Evolutionary conservation across 2,113 vertebrate genomes (phyloP).

Genomic region (Paramisgurnus dabryanus): DNA sequence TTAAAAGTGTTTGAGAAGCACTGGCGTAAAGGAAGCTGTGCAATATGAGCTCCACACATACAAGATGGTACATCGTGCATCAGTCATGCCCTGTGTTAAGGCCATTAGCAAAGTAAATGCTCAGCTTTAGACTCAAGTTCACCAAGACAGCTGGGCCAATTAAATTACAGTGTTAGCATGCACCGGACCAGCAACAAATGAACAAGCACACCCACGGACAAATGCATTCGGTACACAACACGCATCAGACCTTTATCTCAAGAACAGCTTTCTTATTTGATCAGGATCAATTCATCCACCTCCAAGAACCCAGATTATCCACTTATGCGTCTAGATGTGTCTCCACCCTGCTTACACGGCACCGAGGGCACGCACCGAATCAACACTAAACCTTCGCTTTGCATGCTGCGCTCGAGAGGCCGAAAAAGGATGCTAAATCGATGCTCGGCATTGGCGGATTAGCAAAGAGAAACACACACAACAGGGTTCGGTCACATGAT

Average conservation of each 20-base stretch:
- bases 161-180: constrained; percentile 27
- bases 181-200: constrained; percentile 37
- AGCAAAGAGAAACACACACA: constrained; percentile 5
- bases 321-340: constrained; percentile 42
- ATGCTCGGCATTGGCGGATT: constrained; percentile 13
- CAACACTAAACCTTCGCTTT: constrained; percentile 35
- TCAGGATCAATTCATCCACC: constrained; percentile 50
- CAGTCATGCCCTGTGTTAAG: constrained; percentile 14
- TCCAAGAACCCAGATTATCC: constrained; percentile 50
- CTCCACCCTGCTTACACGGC: constrained; percentile 23
- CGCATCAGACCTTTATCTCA: constrained; percentile 46
- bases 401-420: constrained; percentile 27
- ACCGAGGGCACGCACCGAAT: constrained; percentile 16
- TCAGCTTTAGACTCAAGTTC: constrained; percentile 33
- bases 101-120: background rate
- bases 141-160: constrained; percentile 30
- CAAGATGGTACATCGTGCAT: background rate
- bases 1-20: background rate
- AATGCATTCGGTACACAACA: constrained; percentile 32
- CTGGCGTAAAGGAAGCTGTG: background rate
- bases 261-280: constrained; percentile 47
- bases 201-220: constrained; percentile 47
- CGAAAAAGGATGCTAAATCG: constrained; percentile 18
- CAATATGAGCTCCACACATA: background rate
- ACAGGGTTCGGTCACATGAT: background rate